A percentile compares a stretch with the other conserved stretches of the same genome.
Conservation (phyloP, 2,113 vertebrate genomes). For the Aldabrachelys gigantea region DNA sequence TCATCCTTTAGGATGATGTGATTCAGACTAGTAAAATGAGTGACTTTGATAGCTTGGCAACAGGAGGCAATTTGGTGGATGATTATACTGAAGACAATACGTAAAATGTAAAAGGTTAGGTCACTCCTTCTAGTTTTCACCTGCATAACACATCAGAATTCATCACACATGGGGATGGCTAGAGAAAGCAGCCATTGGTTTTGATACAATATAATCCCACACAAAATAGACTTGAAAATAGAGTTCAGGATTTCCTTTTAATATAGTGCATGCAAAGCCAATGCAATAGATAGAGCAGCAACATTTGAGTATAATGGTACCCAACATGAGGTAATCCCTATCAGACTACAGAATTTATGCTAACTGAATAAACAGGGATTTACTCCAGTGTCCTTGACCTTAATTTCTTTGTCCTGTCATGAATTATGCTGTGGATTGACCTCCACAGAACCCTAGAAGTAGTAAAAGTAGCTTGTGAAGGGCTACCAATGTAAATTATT, state of each 20-base stretch:
- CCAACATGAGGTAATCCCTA: not conserved
- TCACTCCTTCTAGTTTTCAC: not conserved
- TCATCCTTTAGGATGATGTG: not conserved
- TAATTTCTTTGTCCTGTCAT: not conserved
- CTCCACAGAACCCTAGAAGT: not conserved
- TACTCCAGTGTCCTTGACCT: rapidly evolving
- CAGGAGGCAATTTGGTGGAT: not conserved
- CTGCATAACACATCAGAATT: too few relatives aligned
- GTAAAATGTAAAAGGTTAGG: not conserved
- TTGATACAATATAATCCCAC: not conserved
- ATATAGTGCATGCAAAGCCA: not conserved
- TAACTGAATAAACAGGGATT: not conserved
- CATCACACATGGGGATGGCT: not conserved
- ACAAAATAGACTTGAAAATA: not conserved
- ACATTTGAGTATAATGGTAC: not conserved
- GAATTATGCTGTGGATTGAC: not conserved
- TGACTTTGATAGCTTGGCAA: not conserved
- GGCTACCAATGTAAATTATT: not conserved
- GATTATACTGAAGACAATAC: not conserved
- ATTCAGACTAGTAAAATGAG: not conserved
- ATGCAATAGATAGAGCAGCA: not conserved
- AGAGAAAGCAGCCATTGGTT: not conserved
- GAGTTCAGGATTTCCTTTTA: not conserved
- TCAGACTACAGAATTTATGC: rapidly evolving
- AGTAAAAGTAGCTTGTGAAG: not conserved